Evolutionary conservation across 2,797 vertebrate species (phyloP).

Genomic region (Synanceia verrucosa): DNA sequence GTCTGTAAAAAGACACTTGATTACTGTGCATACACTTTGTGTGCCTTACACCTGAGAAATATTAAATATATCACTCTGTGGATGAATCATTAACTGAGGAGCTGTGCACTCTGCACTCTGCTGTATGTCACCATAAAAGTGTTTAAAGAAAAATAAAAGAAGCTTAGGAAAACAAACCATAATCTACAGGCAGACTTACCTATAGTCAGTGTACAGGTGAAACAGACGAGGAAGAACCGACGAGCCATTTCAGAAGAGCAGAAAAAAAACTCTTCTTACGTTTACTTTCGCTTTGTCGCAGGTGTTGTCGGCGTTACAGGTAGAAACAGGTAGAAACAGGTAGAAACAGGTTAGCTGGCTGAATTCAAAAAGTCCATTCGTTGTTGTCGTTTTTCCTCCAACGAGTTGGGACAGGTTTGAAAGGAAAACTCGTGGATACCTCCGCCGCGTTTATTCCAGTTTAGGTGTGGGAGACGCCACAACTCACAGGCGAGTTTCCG

Average conservation of each 20-base stretch:
- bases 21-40: too few species aligned
- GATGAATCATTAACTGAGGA: too few species aligned
- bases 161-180: fast-evolving
- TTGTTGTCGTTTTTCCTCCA: neutral
- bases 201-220: fast-evolving
- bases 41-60: too few species aligned
- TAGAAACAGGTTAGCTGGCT: neutral
- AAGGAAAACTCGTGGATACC: too few species aligned
- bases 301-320: neutral
- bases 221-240: fast-evolving
- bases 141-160: too few species aligned
- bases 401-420: neutral
- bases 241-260: neutral
- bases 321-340: neutral
- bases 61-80: too few species aligned
- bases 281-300: neutral
- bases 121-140: neutral
- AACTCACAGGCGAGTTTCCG: too few species aligned
- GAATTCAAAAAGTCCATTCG: fast-evolving
- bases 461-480: too few species aligned
- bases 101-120: neutral
- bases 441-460: too few species aligned
- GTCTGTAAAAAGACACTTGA: too few species aligned
- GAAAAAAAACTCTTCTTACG: neutral
- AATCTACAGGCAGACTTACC: conserved; percentile 22